Base-by-base conservation (phyloP, 2,113 vertebrate genomes). In the Argyrosomus japonicus region DNA sequence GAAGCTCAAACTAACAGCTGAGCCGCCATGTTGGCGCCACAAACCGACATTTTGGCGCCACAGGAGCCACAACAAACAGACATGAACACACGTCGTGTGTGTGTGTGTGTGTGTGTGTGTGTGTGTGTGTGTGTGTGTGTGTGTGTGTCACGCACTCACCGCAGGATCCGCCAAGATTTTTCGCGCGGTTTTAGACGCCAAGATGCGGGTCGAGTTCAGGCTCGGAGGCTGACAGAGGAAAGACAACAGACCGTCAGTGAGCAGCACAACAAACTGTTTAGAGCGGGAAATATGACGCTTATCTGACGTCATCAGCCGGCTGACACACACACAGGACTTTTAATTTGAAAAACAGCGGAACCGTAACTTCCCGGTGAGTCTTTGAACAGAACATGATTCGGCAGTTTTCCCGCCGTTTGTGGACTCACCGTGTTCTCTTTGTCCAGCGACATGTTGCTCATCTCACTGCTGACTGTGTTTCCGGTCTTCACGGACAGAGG, bases 371-470 rank as follows among this genome's bases (percentile, higher is more conserved):
- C 36, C 36, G 36, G 0, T 7, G 7, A 32, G 5, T 36, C 36
- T 36, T 36, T 8, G 36, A 8, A 36, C 11, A 1, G 9, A 1
- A 21, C 36, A 21, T 5, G 23, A 45, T 25, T 9, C 19, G 0
- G 36, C 2, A 12, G 15, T 40, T 50, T 29, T 5, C 0, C 10
- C 1, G 25, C 9, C 11, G n/a, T 43, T 8, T 21, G 0, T 2
- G 0, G 5, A 9, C 97, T 95, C 84, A 99, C 98, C 89, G 97
- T 99, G 90, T 98, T 99, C 84, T 99, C 97, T 93, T 99, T 98
- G 84, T 97, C 95, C 48, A 98, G 89, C 3, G 88, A 77, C 88
- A 97, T 77, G 1, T 12, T 53, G 48, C 79, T 93, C 27, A 97
- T 48, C 1, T 95, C 93, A 0, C 93, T 83, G 8, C 93, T 75